Evolutionary conservation across 2,113 vertebrate genomes (phyloP).

Genomic region (Callaeas wilsoni): DNA sequence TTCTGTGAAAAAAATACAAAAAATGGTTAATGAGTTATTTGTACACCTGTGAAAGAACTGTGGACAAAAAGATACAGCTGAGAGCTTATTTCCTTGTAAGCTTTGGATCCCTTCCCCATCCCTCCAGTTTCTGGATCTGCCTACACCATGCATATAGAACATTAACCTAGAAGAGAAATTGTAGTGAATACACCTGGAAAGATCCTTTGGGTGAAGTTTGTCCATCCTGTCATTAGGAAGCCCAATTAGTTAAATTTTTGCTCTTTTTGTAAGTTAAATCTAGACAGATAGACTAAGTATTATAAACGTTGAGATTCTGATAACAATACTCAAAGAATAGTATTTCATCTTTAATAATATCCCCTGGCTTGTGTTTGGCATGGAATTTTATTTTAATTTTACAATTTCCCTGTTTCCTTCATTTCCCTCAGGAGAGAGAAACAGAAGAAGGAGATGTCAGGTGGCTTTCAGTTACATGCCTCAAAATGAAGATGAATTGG

Average conservation of each 20-base stretch:
- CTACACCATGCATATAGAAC: not conserved
- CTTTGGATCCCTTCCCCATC: not conserved
- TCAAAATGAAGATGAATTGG: conserved; percentile 96
- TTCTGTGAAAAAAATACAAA: not conserved
- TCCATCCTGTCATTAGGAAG: not conserved
- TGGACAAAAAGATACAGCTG: not conserved
- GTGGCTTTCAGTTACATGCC: conserved; percentile 96
- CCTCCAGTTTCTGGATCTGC: not conserved
- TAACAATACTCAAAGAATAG: not conserved
- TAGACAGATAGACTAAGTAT: not conserved
- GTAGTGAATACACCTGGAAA: not conserved
- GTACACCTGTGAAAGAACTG: not conserved
- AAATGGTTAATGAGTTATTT: not conserved
- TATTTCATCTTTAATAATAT: conserved; percentile 9
- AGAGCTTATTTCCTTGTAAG: not conserved
- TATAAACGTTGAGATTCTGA: not conserved
- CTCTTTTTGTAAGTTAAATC: not conserved
- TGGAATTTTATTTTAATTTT: not conserved
- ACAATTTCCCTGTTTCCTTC: not conserved
- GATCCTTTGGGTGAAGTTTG: not conserved
- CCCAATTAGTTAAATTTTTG: not conserved
- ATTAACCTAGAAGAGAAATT: not conserved
- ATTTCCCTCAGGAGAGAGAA: conserved; percentile 80
- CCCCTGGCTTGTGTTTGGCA: not conserved
- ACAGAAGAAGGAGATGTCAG: conserved; percentile 90